Base-by-base conservation (phyloP, 2,888 invertebrate genomes). In the Drosophila kambysellisi region DNA sequence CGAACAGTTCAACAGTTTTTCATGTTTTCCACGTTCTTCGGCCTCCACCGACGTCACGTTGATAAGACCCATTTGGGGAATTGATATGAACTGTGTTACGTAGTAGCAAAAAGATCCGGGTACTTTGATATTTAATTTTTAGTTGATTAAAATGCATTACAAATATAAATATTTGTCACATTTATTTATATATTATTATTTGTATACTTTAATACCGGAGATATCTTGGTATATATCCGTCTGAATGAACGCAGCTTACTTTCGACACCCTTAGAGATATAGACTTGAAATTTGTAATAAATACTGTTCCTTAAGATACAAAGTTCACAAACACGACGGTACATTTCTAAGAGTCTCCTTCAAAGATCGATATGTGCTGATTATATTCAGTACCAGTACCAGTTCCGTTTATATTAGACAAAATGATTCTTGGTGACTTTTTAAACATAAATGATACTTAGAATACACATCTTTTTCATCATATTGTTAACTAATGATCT, bases 141-240 rank as follows among this genome's bases (percentile, higher is more conserved):
- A 7, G 4, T 15, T 46, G 39, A 51, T 37, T 17, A 17, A 17
- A 20, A 20, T 39, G 20, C 0, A 39, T 51, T 59, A 8, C 4
- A 11, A 46, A 46, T 46, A 46, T 46, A 46, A 46, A 46, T 46
- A 46, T 46, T 46, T 46, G 46, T 25, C 46, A 46, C 25, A 46
- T 46, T 46, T 46, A 41, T n/a, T n/a, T n/a, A 41, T 12, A 25
- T 25, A 25, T 25, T 25, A 25, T 46, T 20, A 2, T 4, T 20
- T 7, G 4, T 20, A 20, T 41, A n/a, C 7, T 12, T 25, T 25
- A 25, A 25, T 25, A 25, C 25, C 25, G 25, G 2, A 25, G 25
- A 25, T 25, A 25, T 25, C 25, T 3, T 25, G 25, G 2, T 25
- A 25, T 25, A 25, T 3, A 25, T 25, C 25, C 3, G 25, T 25